Evolutionary conservation across 1,140 invertebrate genomes (phyloP), one percentile per base, ranked within the genome.

Genomic region (Aphaenogaster ashmeadi): DNA sequence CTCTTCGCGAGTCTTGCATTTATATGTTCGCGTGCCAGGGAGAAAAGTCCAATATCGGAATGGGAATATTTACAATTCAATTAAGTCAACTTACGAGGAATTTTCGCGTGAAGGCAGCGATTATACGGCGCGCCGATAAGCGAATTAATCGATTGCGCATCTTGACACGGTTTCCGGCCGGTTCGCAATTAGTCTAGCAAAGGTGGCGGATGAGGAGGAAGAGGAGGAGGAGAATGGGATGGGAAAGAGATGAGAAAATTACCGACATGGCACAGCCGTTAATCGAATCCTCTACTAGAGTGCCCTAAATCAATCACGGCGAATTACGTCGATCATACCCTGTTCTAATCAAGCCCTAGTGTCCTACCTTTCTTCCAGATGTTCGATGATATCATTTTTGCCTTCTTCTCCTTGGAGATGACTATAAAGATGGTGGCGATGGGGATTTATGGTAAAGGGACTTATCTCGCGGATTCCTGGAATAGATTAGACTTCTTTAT

Each of bases 401-500:
- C 97, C 79, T 99, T 99, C 96, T 99, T 99, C 96, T 97, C 99
- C 13, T 94, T 99, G 92, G 98, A 99, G 95, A 98, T 99, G 99
- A 97, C 98, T 74, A 98, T 99, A 94, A 99, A 99, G 96, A 99
- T 99, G 97, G 97, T 99, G 27, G 99, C 99, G 18, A 99, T 99
- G 99, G 99, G 99, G n/a, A 97, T 99, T 67, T 98, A 97, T 91
- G 99, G 99, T 27, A 98, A 98, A 94, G 97, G 98, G 44, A 98
- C 99, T 0, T 99, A 99, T 95, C 96, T 99, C 88, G 98, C 98
- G 0, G 99, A 99, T 94, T 98, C 99, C 0, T 99, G 98, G 99
- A 99, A 99, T 96, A 97, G 99, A 93, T 96, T 99, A 85, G 99
- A 99, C 95, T 99, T 98, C 95, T 99, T 99, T 96, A 99, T 99